phyloP scores from a whole-genome alignment of 2,797 vertebrate species.

The Hydrolagus colliei region DNA sequence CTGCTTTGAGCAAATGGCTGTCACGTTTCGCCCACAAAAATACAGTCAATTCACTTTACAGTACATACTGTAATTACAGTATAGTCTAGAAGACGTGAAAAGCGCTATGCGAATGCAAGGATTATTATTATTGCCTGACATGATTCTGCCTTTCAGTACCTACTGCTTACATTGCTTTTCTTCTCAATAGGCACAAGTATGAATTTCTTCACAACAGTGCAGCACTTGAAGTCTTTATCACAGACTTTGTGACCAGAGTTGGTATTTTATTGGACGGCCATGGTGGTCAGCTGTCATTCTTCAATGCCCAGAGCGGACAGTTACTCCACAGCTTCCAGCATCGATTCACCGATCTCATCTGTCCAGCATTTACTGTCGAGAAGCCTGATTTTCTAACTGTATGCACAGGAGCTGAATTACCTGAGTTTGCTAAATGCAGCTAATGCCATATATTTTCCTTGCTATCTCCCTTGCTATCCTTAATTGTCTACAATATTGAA shows the following conservation, averaged over 20 bases:
- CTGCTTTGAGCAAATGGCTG: too few relatives aligned
- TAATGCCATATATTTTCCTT: constrained; percentile 45
- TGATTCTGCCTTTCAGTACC: too few relatives aligned
- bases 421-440: constrained; percentile 70
- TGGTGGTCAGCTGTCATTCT: constrained; percentile 69
- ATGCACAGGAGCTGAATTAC: constrained; percentile 67
- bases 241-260: constrained; percentile 61
- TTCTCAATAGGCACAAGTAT: constrained; percentile 62
- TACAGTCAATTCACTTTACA: too few relatives aligned
- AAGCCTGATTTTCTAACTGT: constrained; percentile 72
- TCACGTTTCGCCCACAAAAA: too few relatives aligned
- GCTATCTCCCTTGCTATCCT: neutral
- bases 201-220: constrained; percentile 71
- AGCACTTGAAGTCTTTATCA: constrained; percentile 65
- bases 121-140: neutral
- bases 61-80: too few relatives aligned
- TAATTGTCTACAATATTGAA: constrained; percentile 5
- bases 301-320: constrained; percentile 75
- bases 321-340: constrained; percentile 69
- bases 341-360: constrained; percentile 61
- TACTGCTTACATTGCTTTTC: neutral
- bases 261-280: constrained; percentile 78
- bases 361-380: constrained; percentile 78
- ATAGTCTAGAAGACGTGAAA: too few relatives aligned
- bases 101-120: too few relatives aligned